phyloP scores from a whole-genome alignment of 1,140 invertebrate species.

The Sarcophaga peregrina region DNA sequence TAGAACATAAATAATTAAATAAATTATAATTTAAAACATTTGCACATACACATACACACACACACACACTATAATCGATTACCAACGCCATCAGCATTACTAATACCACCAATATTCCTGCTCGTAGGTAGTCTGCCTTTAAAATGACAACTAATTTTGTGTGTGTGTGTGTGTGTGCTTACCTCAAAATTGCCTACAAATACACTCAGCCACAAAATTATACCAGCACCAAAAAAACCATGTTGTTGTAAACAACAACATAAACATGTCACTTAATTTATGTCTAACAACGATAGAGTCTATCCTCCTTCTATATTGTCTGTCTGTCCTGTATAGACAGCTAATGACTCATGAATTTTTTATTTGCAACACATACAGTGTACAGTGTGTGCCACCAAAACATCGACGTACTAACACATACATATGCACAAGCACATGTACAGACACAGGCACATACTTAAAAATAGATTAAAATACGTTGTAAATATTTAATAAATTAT shows the following conservation, averaged over 20 bases:
- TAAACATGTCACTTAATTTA: slow-evolving; percentile 2
- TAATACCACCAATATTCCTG: neutral
- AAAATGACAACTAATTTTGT: neutral
- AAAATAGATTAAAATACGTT: slow-evolving; percentile 16
- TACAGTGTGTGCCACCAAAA: too few species aligned
- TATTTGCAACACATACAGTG: too few species aligned
- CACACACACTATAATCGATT: slow-evolving; percentile 16
- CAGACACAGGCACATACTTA: neutral
- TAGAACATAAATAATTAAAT: neutral
- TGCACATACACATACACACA: neutral
- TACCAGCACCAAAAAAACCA: neutral
- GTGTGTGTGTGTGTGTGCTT: too few species aligned
- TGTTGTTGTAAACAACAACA: neutral
- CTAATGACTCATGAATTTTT: too few species aligned
- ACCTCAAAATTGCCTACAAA: too few species aligned
- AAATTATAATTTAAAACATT: neutral
- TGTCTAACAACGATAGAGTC: too few species aligned
- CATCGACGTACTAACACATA: too few species aligned
- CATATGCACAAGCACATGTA: too few species aligned
- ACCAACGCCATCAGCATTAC: neutral
- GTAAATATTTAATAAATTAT: slow-evolving; percentile 27
- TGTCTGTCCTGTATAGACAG: too few species aligned
- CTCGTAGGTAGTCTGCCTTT: neutral
- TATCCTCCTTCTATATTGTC: too few species aligned
- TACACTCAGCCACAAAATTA: neutral